phyloP scores from a whole-genome alignment of 2,797 vertebrate species.

The Dryobates pubescens region DNA sequence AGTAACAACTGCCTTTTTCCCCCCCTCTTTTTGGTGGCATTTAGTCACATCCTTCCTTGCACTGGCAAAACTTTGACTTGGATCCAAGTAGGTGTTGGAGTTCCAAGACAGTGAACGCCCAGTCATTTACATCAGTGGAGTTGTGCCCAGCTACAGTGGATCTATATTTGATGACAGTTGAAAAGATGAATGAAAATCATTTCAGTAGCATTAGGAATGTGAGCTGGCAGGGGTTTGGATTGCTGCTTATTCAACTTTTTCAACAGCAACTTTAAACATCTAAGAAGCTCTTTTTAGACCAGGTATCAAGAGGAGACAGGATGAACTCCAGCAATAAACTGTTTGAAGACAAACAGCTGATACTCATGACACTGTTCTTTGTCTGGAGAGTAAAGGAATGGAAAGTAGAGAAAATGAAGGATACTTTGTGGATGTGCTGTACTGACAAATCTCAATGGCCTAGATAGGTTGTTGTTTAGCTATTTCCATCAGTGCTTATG shows the following conservation, averaged over 20 bases:
- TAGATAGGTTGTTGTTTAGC: constrained; percentile 14
- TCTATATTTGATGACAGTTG: constrained; percentile 35
- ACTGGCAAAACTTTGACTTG: constrained; percentile 5
- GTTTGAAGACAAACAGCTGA: neutral
- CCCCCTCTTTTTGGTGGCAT: neutral
- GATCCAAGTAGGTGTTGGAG: neutral
- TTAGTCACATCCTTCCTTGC: constrained; percentile 12
- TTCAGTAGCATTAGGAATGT: constrained; percentile 39
- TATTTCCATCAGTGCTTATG: constrained; percentile 25
- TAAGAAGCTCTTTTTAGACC: constrained; percentile 49
- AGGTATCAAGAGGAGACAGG: neutral
- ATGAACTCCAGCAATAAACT: neutral
- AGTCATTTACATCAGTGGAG: constrained; percentile 4
- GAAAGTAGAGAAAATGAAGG: constrained; percentile 8
- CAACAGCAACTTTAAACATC: neutral
- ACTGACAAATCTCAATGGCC: constrained; percentile 11
- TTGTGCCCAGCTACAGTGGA: constrained; percentile 17
- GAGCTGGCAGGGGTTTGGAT: constrained; percentile 38
- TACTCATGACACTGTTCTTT: neutral
- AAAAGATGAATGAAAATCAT: constrained; percentile 61
- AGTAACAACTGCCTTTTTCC: constrained; percentile 11
- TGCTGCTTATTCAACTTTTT: constrained; percentile 41
- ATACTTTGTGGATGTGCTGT: neutral
- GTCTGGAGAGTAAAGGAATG: neutral
- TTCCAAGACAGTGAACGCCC: constrained; percentile 31